A percentile compares a stretch with the other conserved stretches of the same genome.
phyloP scores from a whole-genome alignment of 2,888 invertebrate species.

The Drosophila birchii region DNA sequence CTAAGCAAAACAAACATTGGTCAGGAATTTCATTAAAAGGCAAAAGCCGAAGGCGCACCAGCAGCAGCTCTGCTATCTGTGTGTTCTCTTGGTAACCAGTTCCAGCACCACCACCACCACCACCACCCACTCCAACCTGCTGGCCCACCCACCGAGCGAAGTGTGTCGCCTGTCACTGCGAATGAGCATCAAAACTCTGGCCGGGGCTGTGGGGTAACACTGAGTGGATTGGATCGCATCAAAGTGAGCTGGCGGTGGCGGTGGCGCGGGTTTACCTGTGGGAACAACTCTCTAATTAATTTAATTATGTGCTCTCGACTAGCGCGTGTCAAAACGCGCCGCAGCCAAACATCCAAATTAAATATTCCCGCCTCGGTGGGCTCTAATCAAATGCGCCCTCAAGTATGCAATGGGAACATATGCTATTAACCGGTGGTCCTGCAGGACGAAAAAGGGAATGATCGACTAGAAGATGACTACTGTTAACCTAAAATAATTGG shows the following conservation, averaged over 20 bases:
- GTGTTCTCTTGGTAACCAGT: constrained; percentile 46
- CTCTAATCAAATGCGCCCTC: constrained; percentile 71
- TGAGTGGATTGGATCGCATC: constrained; percentile 38
- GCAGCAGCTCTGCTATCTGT: constrained; percentile 20
- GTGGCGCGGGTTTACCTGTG: constrained; percentile 65
- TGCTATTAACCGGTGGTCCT: constrained; percentile 7
- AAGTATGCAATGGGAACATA: constrained; percentile 55
- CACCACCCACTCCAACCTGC: constrained; percentile 59
- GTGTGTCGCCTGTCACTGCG: constrained; percentile 81
- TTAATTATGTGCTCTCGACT: constrained; percentile 77
- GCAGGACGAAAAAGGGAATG: constrained; percentile 1
- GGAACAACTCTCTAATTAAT: constrained; percentile 78
- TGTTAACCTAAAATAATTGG: neutral
- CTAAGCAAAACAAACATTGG: constrained; percentile 74
- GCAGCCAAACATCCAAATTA: constrained; percentile 63
- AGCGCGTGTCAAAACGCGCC: constrained; percentile 71
- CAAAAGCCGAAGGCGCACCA: constrained; percentile 30
- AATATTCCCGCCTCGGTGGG: constrained; percentile 72
- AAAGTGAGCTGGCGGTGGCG: constrained; percentile 16
- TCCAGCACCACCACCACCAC: neutral
- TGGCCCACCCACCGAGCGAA: constrained; percentile 68
- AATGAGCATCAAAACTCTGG: constrained; percentile 69
- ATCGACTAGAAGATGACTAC: neutral
- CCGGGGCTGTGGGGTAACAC: constrained; percentile 22
- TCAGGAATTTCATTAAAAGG: constrained; percentile 75